Evolutionary conservation across 2,113 vertebrate genomes (phyloP).

Genomic region (Platanista minor): DNA sequence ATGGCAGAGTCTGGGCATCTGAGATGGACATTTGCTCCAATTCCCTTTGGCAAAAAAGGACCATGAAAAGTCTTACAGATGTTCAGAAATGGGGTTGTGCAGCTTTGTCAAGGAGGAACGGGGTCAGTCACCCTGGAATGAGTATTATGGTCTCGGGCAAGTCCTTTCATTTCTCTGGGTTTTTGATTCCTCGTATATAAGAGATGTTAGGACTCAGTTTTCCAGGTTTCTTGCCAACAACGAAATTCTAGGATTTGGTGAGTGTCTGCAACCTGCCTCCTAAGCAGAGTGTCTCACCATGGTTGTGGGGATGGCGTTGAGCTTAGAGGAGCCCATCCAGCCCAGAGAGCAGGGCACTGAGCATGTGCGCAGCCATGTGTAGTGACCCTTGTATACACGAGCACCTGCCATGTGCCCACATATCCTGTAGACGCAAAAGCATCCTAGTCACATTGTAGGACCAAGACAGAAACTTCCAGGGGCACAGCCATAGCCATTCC

Average conservation of each 20-base stretch:
- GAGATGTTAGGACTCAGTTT: background rate
- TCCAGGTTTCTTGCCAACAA: background rate
- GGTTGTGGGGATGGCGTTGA: background rate
- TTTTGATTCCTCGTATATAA: background rate
- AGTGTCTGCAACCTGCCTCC: background rate
- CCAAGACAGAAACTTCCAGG: background rate
- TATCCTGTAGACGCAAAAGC: background rate
- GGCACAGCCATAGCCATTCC: background rate
- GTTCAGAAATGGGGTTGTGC: background rate
- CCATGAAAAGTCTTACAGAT: background rate
- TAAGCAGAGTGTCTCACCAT: background rate
- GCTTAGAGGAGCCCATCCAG: background rate
- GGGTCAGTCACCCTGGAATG: background rate
- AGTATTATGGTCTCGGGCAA: background rate
- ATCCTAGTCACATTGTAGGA: background rate
- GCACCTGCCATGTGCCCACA: background rate
- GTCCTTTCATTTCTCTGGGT: background rate
- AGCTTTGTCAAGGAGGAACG: background rate
- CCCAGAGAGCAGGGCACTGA: background rate
- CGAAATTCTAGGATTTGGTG: background rate
- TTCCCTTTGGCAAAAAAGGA: background rate
- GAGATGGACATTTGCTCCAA: background rate
- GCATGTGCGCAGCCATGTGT: fast-evolving
- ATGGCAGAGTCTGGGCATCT: background rate
- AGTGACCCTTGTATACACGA: background rate